Evolutionary conservation across 92 coral and sea anemone genomes (phyloP), one percentile per base, ranked within the genome.

Genomic region (Porites cylindrica): DNA sequence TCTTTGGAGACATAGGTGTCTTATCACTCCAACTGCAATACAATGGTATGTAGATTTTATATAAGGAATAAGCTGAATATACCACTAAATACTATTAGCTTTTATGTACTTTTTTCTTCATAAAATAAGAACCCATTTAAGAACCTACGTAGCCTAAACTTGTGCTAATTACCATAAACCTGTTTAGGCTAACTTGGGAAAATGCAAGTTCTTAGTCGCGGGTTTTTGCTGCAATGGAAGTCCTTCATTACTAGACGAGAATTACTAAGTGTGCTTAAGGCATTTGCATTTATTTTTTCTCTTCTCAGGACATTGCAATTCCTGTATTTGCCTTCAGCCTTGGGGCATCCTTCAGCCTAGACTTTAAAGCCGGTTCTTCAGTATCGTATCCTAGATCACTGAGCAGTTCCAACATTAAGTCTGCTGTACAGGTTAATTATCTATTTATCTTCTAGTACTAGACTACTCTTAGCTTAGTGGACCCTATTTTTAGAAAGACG

Each of bases 371-470:
- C 59, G 62, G 10, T 51, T 47, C 1, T 24, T 51, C 77, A 72
- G 8, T 16, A 47, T 47, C 77, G 59, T 72, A 72, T 72, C 76
- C 47, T 38, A 4, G 0, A 14, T 72, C 26, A 72, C 0, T 7
- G 77, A 72, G 60, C 18, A 5, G 16, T 17, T 47, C 60, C 51
- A 51, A 18, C 77, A 4, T 16, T 47, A 19, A n/a, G 7, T 72
- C n/a, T 50, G 60, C 77, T 8, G 77, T 17, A 62, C 77, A 72
- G 77, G 77, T 72, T 51, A 72, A 38, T 16, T n/a, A 72, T 24
- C 61, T n/a, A 47, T 51, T 72, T 72, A 51, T 51, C 14, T 72
- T 17, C 62, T 17, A 1, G 18, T 43, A 12, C 12, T 51, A 8
- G 77, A 50, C 17, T 51, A 72, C 61, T 50, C 1, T 2, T 29